A percentile compares a stretch with the other conserved stretches of the same genome.
Evolutionary conservation across 2,797 vertebrate species (phyloP).

Genomic region (Darevskia nairensis): DNA sequence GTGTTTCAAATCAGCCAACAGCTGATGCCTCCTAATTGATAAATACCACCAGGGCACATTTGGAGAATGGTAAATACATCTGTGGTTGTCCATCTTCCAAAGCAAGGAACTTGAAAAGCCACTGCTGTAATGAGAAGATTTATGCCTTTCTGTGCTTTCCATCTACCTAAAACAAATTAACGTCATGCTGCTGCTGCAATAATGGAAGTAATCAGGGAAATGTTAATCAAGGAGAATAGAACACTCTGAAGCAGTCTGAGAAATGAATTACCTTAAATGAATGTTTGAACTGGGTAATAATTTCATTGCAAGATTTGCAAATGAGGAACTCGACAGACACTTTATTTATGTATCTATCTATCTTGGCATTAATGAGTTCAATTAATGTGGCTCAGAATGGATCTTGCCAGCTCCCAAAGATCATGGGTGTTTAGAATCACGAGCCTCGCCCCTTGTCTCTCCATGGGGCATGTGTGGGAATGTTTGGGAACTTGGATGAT

Average conservation of each 20-base stretch:
- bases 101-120: constrained; percentile 25
- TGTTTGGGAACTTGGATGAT: too few species aligned
- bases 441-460: not conserved
- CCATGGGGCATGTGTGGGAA: not conserved
- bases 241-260: constrained; percentile 38
- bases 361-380: not conserved
- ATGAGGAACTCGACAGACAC: constrained; percentile 20
- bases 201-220: constrained; percentile 47
- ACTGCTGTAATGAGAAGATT: constrained; percentile 32
- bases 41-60: not conserved
- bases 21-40: constrained; percentile 15
- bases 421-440: not conserved
- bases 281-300: constrained; percentile 47
- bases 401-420: not conserved
- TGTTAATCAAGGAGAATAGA: constrained; percentile 55
- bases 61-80: constrained; percentile 20
- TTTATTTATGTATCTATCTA: constrained; percentile 5
- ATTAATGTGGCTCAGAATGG: not conserved
- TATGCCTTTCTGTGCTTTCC: constrained; percentile 22
- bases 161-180: constrained; percentile 56
- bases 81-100: constrained; percentile 32
- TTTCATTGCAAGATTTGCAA: constrained; percentile 42
- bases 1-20: constrained; percentile 49
- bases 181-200: constrained; percentile 20
- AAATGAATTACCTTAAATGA: constrained; percentile 47